A percentile compares a stretch with the other conserved stretches of the same genome.
Evolutionary conservation across 2,113 vertebrate species (phyloP).

Genomic region (Xiphias gladius): DNA sequence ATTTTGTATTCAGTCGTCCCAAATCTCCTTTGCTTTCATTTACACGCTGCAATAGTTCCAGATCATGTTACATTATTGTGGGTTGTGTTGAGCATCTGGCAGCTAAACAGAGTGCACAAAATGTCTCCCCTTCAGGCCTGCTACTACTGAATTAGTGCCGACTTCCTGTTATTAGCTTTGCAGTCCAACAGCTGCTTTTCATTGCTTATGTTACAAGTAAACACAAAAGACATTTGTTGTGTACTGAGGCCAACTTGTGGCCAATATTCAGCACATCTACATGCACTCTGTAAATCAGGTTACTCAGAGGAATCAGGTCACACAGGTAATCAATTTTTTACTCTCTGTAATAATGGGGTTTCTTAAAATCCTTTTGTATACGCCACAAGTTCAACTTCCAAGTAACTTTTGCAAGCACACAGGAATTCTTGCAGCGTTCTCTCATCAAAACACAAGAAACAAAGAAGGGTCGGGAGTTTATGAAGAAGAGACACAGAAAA

Average conservation of each 20-base stretch:
- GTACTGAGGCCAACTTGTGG: constrained; percentile 4
- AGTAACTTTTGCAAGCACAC: background rate
- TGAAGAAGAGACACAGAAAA: background rate
- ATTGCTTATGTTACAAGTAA: constrained; percentile 39
- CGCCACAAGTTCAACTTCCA: background rate
- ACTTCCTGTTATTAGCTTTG: constrained; percentile 70
- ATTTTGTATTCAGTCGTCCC: background rate
- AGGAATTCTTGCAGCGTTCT: background rate
- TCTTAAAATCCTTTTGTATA: background rate
- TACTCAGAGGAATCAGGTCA: background rate
- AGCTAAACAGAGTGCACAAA: constrained; percentile 20
- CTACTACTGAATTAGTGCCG: constrained; percentile 19
- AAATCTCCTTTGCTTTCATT: background rate
- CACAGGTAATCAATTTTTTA: background rate
- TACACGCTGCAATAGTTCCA: background rate
- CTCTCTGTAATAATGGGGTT: background rate
- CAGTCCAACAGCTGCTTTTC: constrained; percentile 41
- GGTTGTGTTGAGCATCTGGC: constrained; percentile 4
- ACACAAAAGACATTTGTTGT: constrained; percentile 29
- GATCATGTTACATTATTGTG: background rate
- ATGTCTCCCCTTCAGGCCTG: constrained; percentile 42
- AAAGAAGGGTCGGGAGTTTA: background rate
- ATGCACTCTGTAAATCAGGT: background rate
- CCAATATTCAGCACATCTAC: background rate
- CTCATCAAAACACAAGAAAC: background rate